Evolutionary conservation across 2,113 vertebrate species (phyloP), one percentile per base, ranked within the genome.

Genomic region (Engraulis encrasicolus): DNA sequence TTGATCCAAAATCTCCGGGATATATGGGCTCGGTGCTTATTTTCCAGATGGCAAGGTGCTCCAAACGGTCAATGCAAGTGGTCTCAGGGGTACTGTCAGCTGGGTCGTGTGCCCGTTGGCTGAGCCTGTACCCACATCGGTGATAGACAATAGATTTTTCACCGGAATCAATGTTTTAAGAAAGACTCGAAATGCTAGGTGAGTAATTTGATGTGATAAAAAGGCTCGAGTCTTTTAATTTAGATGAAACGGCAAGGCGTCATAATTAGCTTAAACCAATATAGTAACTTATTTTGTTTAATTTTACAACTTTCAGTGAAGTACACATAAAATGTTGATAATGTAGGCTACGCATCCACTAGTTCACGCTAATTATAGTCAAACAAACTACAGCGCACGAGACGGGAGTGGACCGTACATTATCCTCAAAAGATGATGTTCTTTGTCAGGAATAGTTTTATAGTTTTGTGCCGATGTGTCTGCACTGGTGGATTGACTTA

Each of bases 101-200:
- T 93, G 86, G 88, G 89, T 89, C 88, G 86, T 89, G 89, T 86
- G 84, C 89, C 87, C 90, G 86, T 90, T 82, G 89, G 83, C 88
- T 58, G 84, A 83, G 88, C 31, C 81, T 87, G 86, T 86, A 89
- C 90, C 91, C 86, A 91, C 93, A 93, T 94, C 88, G 90, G 92
- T 92, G 89, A 87, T 80, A 38, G 86, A 87, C 88, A 89, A 87
- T 80, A 80, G 86, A 83, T 74, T 34, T 71, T 71, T 74, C 66
- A 34, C 31, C 12, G 27, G 34, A 27, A 34, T 74, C 66, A 74
- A 31, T 34, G n/a, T 74, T 31, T 34, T 74, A 7, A 74, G 34
- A 14, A 17, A 15, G 1, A 4, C 14, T 14, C 66, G 31, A 34
- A 12, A n/a, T n/a, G 23, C 34, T 74, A 4, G 66, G 5, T 18